Conservation (phyloP, 2,888 invertebrate species). For the Aethes cnicana region DNA sequence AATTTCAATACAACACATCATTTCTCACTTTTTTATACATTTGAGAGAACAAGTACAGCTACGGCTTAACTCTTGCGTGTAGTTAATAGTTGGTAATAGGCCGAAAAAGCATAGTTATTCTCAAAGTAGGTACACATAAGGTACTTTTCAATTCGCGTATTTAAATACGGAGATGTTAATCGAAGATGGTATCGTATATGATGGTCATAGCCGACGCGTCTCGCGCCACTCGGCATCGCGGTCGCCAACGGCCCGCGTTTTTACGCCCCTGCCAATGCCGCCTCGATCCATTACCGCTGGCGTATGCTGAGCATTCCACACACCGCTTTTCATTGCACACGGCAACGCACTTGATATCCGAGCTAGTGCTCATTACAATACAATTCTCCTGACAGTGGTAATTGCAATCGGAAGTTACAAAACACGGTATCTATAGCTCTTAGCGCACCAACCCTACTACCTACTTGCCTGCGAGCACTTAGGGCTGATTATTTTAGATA, state of each 20-base stretch:
- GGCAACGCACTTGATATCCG: constrained; percentile 5
- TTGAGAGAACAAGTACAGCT: too few relatives aligned
- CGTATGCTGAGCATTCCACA: constrained; percentile 55
- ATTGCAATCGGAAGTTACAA: constrained; percentile 21
- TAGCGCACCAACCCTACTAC: too few relatives aligned
- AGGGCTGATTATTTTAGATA: too few relatives aligned
- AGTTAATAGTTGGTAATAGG: too few relatives aligned
- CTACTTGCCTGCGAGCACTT: too few relatives aligned
- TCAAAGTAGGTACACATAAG: too few relatives aligned
- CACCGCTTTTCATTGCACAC: constrained; percentile 39
- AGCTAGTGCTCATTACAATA: constrained; percentile 3
- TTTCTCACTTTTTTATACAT: too few relatives aligned
- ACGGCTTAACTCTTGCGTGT: too few relatives aligned
- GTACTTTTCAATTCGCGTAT: not conserved
- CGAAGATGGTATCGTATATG: constrained; percentile 1
- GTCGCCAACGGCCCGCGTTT: constrained; percentile 45
- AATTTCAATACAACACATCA: too few relatives aligned
- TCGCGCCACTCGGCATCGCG: constrained; percentile 69
- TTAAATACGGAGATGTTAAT: constrained; percentile 8
- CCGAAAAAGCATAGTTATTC: too few relatives aligned
- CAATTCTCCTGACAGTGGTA: constrained; percentile 8
- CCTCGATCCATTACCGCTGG: constrained; percentile 55
- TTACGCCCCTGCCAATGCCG: constrained; percentile 34
- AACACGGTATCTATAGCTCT: too few relatives aligned
- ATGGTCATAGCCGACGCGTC: constrained; percentile 41